A percentile compares a stretch with the other conserved stretches of the same genome.
Conservation (phyloP, 2,888 invertebrate genomes). For the Quadroppia sp. region DNA sequence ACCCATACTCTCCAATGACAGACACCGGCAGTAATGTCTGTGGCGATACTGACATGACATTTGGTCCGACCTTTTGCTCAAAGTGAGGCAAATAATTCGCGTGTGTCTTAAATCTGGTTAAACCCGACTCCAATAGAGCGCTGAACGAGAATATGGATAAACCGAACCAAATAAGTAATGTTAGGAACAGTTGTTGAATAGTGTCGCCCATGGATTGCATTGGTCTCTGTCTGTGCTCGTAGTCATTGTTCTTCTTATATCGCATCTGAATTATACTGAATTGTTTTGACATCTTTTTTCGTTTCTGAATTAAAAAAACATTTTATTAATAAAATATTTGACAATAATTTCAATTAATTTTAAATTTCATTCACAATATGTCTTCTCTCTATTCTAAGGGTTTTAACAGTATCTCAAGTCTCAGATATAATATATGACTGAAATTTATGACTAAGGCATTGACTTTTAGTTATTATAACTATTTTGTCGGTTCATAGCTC, state of each 20-base stretch:
- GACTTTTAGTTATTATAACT: too few relatives aligned
- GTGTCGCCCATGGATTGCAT: not conserved
- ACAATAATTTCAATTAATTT: too few relatives aligned
- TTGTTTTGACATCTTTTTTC: not conserved
- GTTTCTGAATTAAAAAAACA: not conserved
- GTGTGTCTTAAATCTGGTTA: not conserved
- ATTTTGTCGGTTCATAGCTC: too few relatives aligned
- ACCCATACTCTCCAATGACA: not conserved
- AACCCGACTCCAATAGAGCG: not conserved
- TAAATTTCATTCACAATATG: too few relatives aligned
- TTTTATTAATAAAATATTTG: not conserved
- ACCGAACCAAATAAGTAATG: not conserved
- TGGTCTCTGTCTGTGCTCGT: not conserved
- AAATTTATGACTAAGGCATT: too few relatives aligned
- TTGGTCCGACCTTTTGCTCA: slow-evolving; percentile 3
- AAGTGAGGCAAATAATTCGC: not conserved
- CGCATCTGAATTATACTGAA: not conserved
- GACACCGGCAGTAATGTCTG: not conserved
- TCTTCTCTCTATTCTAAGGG: too few relatives aligned
- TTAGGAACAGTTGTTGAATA: not conserved
- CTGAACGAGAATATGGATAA: not conserved
- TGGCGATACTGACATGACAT: not conserved
- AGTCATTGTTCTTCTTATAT: not conserved
- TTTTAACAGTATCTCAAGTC: too few relatives aligned
- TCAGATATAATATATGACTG: too few relatives aligned